phyloP scores from a whole-genome alignment of 2,797 vertebrate species.

The Macroramphosus scolopax region DNA sequence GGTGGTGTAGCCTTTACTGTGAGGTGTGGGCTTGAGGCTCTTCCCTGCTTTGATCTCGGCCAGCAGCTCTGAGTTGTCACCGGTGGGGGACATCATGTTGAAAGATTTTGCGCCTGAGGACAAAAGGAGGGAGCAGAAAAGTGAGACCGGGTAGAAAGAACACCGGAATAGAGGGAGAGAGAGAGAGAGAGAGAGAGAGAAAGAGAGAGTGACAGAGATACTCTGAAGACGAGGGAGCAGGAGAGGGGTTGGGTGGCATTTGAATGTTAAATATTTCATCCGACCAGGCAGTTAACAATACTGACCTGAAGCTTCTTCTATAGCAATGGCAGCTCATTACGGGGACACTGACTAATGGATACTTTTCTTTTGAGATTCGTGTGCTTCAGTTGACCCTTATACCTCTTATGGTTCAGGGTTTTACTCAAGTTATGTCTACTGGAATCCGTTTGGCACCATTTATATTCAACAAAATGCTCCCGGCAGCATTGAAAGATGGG shows the following conservation, averaged over 20 bases:
- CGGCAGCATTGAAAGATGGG: too few species aligned
- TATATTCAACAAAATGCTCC: neutral
- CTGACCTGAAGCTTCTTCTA: slow-evolving; percentile 38
- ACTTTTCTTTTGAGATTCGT: slow-evolving; percentile 10
- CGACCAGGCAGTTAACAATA: slow-evolving; percentile 54
- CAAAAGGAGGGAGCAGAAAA: slow-evolving; percentile 56
- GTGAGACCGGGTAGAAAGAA: slow-evolving; percentile 55
- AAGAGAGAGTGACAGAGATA: slow-evolving; percentile 41
- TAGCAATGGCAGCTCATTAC: slow-evolving; percentile 40
- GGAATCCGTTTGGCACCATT: neutral
- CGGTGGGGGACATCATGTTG: slow-evolving; percentile 99
- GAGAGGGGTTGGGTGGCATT: slow-evolving; percentile 57
- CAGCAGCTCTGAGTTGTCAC: slow-evolving; percentile 96
- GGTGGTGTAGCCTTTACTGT: slow-evolving; percentile 93
- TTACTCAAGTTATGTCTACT: too few species aligned
- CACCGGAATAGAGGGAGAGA: slow-evolving; percentile 37
- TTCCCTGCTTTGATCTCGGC: slow-evolving; percentile 98
- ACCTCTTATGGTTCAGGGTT: neutral
- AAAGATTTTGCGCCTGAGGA: slow-evolving; percentile 93
- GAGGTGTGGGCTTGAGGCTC: slow-evolving; percentile 93
- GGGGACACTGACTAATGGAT: slow-evolving; percentile 15
- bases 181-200: slow-evolving; percentile 33
- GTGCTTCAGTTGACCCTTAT: slow-evolving; percentile 1
- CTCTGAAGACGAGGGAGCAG: slow-evolving; percentile 31
- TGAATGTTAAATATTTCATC: slow-evolving; percentile 73